Conservation (phyloP, 2,888 invertebrate species). For the Stenoptilia bipunctidactyla region DNA sequence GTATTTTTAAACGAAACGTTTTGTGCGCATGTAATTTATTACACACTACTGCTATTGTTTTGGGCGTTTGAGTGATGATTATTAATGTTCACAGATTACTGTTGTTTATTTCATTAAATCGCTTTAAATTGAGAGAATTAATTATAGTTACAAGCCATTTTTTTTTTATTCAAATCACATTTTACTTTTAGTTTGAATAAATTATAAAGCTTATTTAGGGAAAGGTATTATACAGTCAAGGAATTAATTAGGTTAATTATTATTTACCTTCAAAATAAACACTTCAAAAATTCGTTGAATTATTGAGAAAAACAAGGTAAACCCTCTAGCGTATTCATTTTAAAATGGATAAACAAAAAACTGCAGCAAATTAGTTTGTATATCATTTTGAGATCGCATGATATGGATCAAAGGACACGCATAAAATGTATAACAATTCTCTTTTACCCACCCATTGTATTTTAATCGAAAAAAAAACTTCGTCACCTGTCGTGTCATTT, state of each 20-base stretch:
- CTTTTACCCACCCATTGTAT: constrained; percentile 29
- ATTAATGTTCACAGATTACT: constrained; percentile 38
- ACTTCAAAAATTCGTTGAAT: too few relatives aligned
- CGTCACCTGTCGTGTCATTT: constrained; percentile 72
- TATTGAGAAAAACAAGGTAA: too few relatives aligned
- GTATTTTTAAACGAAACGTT: constrained; percentile 24
- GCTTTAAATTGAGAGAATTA: background rate
- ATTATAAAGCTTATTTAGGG: too few relatives aligned
- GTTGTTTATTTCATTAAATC: constrained; percentile 32
- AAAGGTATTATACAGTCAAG: too few relatives aligned
- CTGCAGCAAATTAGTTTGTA: background rate
- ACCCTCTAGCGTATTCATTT: too few relatives aligned
- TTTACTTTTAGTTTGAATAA: too few relatives aligned
- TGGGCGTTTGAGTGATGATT: constrained; percentile 43
- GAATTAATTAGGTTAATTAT: too few relatives aligned
- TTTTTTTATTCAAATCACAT: too few relatives aligned
- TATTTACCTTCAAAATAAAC: too few relatives aligned
- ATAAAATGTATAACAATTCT: constrained; percentile 66
- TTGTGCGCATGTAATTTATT: constrained; percentile 33
- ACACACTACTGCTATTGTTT: constrained; percentile 54
- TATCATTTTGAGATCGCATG: constrained; percentile 23
- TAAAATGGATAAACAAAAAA: too few relatives aligned
- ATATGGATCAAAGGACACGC: constrained; percentile 41
- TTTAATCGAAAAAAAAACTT: constrained; percentile 33
- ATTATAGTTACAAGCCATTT: too few relatives aligned